Evolutionary conservation across 2,888 invertebrate genomes (phyloP).

Genomic region (Himalopsyche tibetana): DNA sequence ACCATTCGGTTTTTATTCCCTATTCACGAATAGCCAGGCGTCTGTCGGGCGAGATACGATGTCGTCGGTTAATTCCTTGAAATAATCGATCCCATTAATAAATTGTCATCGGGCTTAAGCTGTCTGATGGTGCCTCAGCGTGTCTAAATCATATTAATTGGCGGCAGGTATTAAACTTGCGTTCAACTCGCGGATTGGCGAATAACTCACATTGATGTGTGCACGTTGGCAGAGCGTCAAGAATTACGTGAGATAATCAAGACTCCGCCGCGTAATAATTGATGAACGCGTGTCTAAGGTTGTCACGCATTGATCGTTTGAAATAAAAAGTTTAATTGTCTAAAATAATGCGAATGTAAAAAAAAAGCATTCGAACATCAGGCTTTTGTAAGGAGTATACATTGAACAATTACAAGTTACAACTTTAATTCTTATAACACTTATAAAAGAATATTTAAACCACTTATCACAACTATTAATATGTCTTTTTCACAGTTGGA

Average conservation of each 20-base stretch:
- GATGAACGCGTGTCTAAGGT: not conserved
- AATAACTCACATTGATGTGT: constrained; percentile 32
- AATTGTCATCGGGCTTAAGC: constrained; percentile 40
- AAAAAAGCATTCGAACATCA: too few relatives aligned
- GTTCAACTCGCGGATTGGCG: constrained; percentile 36
- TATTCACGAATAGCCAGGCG: constrained; percentile 50
- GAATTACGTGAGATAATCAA: constrained; percentile 35
- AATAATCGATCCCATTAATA: constrained; percentile 63
- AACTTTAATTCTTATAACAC: too few relatives aligned
- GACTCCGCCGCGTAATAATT: constrained; percentile 8
- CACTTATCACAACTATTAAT: too few relatives aligned
- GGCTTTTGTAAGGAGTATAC: too few relatives aligned
- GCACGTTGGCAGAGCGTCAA: constrained; percentile 23
- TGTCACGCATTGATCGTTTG: not conserved
- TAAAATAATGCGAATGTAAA: too few relatives aligned
- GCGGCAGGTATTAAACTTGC: constrained; percentile 52
- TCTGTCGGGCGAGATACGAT: constrained; percentile 45
- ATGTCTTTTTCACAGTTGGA: too few relatives aligned
- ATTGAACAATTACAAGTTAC: too few relatives aligned
- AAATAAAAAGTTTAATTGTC: too few relatives aligned
- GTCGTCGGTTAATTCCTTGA: constrained; percentile 50
- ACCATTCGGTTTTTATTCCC: not conserved
- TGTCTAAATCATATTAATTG: constrained; percentile 60
- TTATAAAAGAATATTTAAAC: too few relatives aligned
- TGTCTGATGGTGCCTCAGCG: constrained; percentile 56